Base-by-base conservation (phyloP, 2,113 vertebrate species). In the Mustelus asterias region DNA sequence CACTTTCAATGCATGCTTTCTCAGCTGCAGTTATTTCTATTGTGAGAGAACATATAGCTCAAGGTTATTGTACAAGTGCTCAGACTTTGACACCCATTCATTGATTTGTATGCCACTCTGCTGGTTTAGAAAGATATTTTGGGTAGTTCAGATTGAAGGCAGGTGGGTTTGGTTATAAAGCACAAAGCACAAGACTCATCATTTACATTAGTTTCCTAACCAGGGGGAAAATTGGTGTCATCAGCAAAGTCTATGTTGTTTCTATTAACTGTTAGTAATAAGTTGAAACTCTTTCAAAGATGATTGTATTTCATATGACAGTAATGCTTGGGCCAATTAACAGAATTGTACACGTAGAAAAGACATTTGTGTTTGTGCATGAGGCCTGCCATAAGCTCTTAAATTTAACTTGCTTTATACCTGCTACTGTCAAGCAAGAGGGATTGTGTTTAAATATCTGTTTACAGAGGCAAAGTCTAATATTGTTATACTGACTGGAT, bases 51-150 rank as follows among this genome's bases (percentile, higher is more conserved):
- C 89, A 95, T 76, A 37, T 3, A 72, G 22, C 94, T 26, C 20
- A 24, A 41, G 4, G 5, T 72, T 95, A 54, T 63, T 95, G 22
- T 72, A 48, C 26, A 72, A 90, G 88, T 60, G 48, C 26, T 29
- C 54, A 33, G 86, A 60, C 86, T 90, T 90, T 90, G 88, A 60
- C 58, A 90, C 26, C 60, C 67, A 48, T 94, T 94, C 92, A 41
- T 63, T 94, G 18, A 94, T 41, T 22, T 69, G 65, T 29, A 94
- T 60, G 88, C 63, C 65, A 41, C 11, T 3, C 60, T 69, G 63
- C 63, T 94, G 60, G 33, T 33, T 11, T 37, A 48, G 9, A 67
- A 69, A 67, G 37, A 94, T 94, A n/a, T 94, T 94, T 94, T 70
- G n/a, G 92, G n/a, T 24, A 94, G 60, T 16, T 94, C 18, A 44